A percentile compares a stretch with the other conserved stretches of the same genome.
Evolutionary conservation across 2,113 vertebrate species (phyloP).

Genomic region (Sceloporus undulatus): DNA sequence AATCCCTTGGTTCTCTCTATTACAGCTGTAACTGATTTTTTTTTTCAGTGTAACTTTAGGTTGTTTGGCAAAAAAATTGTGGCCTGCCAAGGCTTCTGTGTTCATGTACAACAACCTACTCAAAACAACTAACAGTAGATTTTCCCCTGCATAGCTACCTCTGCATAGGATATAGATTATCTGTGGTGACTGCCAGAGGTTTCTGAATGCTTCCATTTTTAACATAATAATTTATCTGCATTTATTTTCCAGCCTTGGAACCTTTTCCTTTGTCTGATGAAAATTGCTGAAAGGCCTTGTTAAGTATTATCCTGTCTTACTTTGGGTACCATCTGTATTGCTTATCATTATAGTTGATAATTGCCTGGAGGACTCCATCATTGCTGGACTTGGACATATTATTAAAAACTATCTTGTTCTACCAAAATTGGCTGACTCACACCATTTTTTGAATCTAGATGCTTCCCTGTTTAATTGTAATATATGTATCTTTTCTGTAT

Average conservation of each 20-base stretch:
- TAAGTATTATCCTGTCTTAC: not conserved
- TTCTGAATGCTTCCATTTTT: not conserved
- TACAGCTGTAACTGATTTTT: slow-evolving; percentile 7
- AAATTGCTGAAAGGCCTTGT: not conserved
- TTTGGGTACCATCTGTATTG: not conserved
- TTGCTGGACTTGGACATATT: not conserved
- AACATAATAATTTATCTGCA: not conserved
- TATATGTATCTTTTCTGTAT: too few relatives aligned
- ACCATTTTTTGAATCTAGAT: too few relatives aligned
- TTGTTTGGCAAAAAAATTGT: not conserved
- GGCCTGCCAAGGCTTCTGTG: not conserved
- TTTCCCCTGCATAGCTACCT: not conserved
- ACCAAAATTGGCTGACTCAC: too few relatives aligned
- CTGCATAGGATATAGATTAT: not conserved
- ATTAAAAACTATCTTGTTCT: too few relatives aligned
- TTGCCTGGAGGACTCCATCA: not conserved
- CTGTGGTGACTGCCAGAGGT: not conserved
- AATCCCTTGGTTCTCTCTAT: slow-evolving; percentile 5
- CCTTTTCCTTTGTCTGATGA: not conserved
- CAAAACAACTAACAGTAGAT: not conserved
- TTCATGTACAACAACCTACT: not conserved
- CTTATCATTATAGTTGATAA: not conserved
- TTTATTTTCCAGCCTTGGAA: not conserved
- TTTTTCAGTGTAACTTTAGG: not conserved
- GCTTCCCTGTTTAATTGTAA: too few relatives aligned